Conservation (phyloP, 2,888 invertebrate species). For the Aphidoletes aphidimyza region DNA sequence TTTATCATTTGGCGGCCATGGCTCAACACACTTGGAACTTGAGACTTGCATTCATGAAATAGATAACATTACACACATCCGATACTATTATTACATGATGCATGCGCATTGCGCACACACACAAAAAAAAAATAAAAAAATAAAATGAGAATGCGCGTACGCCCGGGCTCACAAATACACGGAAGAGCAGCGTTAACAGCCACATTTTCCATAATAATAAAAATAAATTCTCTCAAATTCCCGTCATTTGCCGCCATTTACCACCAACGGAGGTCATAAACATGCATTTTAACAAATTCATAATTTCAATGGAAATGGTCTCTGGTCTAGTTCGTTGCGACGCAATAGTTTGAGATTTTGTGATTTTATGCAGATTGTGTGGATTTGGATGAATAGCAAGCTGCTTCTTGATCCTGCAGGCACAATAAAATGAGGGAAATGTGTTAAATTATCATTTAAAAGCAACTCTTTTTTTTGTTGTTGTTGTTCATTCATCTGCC, state of each 20-base stretch:
- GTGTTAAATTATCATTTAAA: slow-evolving; percentile 26
- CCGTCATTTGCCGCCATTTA: not conserved
- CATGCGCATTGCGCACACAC: too few relatives aligned
- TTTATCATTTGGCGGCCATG: slow-evolving; percentile 26
- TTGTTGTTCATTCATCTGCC: too few relatives aligned
- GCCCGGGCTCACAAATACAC: not conserved
- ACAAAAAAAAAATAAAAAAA: too few relatives aligned
- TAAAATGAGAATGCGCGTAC: not conserved
- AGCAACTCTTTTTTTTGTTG: not conserved
- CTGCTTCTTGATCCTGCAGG: slow-evolving; percentile 44
- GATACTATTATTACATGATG: slow-evolving; percentile 25
- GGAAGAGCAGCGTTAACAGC: slow-evolving; percentile 3
- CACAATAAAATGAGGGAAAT: slow-evolving; percentile 17
- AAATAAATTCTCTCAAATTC: slow-evolving; percentile 20
- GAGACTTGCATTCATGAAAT: too few relatives aligned
- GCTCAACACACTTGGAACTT: too few relatives aligned
- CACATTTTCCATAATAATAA: slow-evolving; percentile 43
- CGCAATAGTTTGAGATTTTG: too few relatives aligned
- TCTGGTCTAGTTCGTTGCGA: not conserved
- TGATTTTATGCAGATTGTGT: not conserved
- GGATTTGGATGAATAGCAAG: not conserved
- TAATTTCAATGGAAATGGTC: not conserved
- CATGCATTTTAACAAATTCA: slow-evolving; percentile 29
- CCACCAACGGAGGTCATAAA: slow-evolving; percentile 46
- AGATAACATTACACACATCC: not conserved